phyloP scores from a whole-genome alignment of 92 coral and sea anemone species.

The Diadumene lineata region DNA sequence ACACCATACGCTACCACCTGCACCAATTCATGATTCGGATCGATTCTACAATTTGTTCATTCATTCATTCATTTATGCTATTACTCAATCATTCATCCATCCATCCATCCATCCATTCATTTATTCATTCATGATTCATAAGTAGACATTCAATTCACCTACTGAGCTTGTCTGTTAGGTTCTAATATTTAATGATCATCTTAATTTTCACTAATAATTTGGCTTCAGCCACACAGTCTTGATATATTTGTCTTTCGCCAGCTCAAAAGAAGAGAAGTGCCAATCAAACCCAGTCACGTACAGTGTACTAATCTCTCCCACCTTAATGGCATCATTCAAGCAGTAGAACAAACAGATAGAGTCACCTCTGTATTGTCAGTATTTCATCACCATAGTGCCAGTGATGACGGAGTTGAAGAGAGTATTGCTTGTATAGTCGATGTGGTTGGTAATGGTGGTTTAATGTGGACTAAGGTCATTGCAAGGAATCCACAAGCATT shows the following conservation, averaged over 20 bases:
- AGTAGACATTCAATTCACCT: too few relatives aligned
- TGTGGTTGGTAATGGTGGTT: constrained; percentile 62
- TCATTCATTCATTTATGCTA: neutral
- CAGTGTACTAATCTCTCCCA: constrained; percentile 88
- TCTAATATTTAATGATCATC: too few relatives aligned
- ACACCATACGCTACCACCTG: too few relatives aligned
- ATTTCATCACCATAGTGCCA: constrained; percentile 31
- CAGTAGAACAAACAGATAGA: constrained; percentile 53
- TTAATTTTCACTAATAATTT: too few relatives aligned
- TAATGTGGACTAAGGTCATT: constrained; percentile 79
- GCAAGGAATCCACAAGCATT: constrained; percentile 90
- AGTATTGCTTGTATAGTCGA: constrained; percentile 52
- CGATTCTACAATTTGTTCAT: neutral
- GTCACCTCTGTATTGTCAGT: constrained; percentile 64
- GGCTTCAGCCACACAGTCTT: too few relatives aligned
- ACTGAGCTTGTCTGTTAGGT: too few relatives aligned
- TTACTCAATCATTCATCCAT: neutral
- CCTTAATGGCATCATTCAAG: constrained; percentile 67
- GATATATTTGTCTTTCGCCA: neutral
- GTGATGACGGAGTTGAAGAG: neutral
- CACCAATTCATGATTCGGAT: too few relatives aligned
- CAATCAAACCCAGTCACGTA: constrained; percentile 61
- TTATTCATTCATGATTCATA: neutral
- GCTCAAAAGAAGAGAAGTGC: constrained; percentile 29
- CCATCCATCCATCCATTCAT: neutral